Evolutionary conservation across 2,888 invertebrate species (phyloP), one percentile per base, ranked within the genome.

Genomic region (Julus scanicus): DNA sequence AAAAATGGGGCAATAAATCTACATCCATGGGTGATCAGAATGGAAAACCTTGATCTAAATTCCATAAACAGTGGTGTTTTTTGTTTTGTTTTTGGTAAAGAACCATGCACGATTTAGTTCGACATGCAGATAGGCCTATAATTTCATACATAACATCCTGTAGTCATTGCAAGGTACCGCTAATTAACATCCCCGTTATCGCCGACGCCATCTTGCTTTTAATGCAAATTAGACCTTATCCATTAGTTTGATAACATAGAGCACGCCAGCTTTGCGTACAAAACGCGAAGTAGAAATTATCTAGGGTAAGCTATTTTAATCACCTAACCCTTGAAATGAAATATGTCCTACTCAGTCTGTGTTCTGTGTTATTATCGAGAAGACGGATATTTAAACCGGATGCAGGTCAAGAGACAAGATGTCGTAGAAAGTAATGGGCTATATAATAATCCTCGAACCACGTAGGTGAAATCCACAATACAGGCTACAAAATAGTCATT

Each of bases 21-120:
- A n/a, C 63, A 20, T 63, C 63, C 20, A 63, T 20, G 63, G 20
- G 63, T 63, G 63, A 20, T 63, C 63, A 20, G 63, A 63, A 63
- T 63, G 63, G 63, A 20, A 63, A 63, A 63, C 63, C 63, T 63
- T 63, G 63, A 63, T 63, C 63, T 63, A 63, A 63, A 63, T 63
- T 63, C 63, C 63, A 63, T 20, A 63, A 63, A 8, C 63, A 63
- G n/a, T 20, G 29, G 29, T 29, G 29, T 29, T 29, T 29, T 17
- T 17, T 63, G n/a, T 63, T 63, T 63, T 63, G 63, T 63, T 63
- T 63, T 20, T 20, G 63, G 5, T 63, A 63, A 63, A 63, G n/a
- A 20, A 63, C 5, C 63, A 2, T 63, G 63, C 63, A 63, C 63
- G 20, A n/a, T 6, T 20, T n/a, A 17, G 5, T n/a, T 63, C 63